Percentiles rank a stretch among this genome's conserved stretches.
Evolutionary conservation across 2,888 invertebrate genomes (phyloP).

Genomic region (Spialia ferax): DNA sequence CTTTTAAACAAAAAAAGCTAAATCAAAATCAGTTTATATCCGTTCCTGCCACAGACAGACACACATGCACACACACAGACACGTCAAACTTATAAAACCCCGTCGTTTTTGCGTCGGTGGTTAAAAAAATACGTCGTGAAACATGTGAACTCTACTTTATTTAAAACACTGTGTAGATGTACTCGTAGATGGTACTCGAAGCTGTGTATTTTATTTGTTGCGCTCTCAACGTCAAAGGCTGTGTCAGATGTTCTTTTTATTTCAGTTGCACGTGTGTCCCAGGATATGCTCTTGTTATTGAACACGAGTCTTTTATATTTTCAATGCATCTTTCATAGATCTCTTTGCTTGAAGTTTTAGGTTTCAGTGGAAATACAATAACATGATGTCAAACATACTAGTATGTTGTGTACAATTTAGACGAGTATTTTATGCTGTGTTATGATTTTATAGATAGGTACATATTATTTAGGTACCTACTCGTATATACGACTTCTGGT

Average conservation of each 20-base stretch:
- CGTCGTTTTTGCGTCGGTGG: no score
- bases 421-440: no score
- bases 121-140: neutral
- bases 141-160: neutral
- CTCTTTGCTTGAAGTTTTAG: neutral
- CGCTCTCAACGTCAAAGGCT: conserved; percentile 3
- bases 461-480: no score
- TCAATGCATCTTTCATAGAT: neutral
- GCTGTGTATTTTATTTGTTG: conserved; percentile 1
- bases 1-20: no score
- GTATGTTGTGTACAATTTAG: no score
- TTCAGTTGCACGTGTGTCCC: neutral
- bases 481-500: no score
- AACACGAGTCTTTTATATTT: conserved; percentile 3
- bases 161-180: neutral
- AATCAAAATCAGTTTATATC: no score
- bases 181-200: no score
- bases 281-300: neutral
- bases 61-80: no score
- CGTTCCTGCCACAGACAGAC: no score
- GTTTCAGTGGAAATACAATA: neutral
- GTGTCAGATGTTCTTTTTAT: conserved; percentile 1
- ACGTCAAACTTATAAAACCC: no score
- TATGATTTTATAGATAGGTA: no score
- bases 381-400: neutral